Conservation (phyloP, 2,888 invertebrate species). For the Eilema griseolum region DNA sequence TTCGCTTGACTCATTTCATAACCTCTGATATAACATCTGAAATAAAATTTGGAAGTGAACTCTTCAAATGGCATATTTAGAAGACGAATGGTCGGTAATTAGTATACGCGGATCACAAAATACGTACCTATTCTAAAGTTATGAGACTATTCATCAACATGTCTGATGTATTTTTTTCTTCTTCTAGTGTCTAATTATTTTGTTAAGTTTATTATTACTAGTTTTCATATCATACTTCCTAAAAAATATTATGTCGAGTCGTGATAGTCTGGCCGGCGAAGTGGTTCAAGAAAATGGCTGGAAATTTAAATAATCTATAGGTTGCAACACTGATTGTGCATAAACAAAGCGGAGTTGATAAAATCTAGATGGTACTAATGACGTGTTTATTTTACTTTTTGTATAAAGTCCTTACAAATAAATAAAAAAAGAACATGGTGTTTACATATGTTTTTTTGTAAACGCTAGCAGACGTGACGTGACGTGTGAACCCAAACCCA, state of each 20-base stretch:
- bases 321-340: no score
- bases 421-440: no score
- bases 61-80: conserved; percentile 33
- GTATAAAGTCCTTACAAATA: no score
- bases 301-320: no score
- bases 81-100: conserved; percentile 30
- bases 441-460: no score
- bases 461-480: no score
- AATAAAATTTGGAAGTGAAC: conserved; percentile 48
- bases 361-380: no score
- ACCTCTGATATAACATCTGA: conserved; percentile 43
- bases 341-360: no score
- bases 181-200: conserved; percentile 18
- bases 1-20: conserved; percentile 42
- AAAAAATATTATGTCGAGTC: conserved; percentile 40
- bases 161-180: conserved; percentile 13
- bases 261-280: no score
- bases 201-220: neutral
- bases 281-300: no score
- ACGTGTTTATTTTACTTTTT: no score
- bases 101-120: conserved; percentile 31
- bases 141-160: conserved; percentile 26
- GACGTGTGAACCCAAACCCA: no score
- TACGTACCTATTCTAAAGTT: conserved; percentile 29
- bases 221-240: neutral